Conservation (phyloP, 2,888 invertebrate species). For the Yponomeuta plumbellus region DNA sequence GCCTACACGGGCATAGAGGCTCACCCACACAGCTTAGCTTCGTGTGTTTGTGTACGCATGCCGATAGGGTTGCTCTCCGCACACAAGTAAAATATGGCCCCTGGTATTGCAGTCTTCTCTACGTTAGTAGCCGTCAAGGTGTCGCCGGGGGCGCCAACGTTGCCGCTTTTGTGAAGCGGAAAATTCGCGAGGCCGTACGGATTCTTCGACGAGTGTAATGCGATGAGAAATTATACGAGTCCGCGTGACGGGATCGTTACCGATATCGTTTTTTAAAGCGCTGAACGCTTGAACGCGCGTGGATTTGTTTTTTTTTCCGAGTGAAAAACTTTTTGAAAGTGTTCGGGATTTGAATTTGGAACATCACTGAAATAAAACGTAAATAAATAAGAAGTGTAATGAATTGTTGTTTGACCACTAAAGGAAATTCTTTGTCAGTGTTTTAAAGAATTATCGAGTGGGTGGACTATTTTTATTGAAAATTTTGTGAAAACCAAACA, state of each 20-base stretch:
- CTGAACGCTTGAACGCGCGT: background rate
- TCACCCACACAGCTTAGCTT: slow-evolving; percentile 39
- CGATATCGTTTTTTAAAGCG: slow-evolving; percentile 1
- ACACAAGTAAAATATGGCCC: slow-evolving; percentile 43
- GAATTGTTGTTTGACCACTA: background rate
- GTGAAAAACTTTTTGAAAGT: background rate
- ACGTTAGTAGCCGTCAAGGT: slow-evolving; percentile 40
- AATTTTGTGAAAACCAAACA: background rate
- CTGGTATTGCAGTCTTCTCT: slow-evolving; percentile 52
- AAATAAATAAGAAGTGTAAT: background rate
- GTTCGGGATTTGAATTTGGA: background rate
- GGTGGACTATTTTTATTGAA: background rate
- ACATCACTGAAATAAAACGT: background rate
- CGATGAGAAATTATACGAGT: slow-evolving; percentile 3
- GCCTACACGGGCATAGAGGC: slow-evolving; percentile 42
- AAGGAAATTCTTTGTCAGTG: background rate
- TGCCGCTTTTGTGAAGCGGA: slow-evolving; percentile 9
- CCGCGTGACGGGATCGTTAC: background rate
- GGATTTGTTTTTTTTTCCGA: background rate
- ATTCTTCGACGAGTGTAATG: slow-evolving; percentile 1
- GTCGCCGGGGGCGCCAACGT: slow-evolving; percentile 11
- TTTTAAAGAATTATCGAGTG: slow-evolving; percentile 10
- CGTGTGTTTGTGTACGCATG: slow-evolving; percentile 26
- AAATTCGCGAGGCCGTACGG: background rate
- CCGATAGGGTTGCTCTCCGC: slow-evolving; percentile 36